Conservation (phyloP, 1,140 invertebrate genomes). For the Drosophila seguyi region DNA sequence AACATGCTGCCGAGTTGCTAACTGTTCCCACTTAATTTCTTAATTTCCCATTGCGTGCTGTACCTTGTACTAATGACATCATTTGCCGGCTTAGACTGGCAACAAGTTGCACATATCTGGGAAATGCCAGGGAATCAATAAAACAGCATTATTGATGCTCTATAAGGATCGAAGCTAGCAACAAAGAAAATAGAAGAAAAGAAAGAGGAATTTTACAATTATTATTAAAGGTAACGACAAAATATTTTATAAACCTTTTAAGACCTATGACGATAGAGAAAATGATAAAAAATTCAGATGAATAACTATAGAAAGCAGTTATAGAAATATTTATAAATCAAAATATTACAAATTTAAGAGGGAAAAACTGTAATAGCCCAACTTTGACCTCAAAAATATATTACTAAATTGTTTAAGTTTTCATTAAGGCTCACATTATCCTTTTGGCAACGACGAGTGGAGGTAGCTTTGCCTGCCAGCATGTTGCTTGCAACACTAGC, state of each 20-base stretch:
- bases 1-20: slow-evolving; percentile 73
- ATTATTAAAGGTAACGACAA: background rate
- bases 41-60: slow-evolving; percentile 68
- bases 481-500: slow-evolving; percentile 64
- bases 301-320: background rate
- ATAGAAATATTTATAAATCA: background rate
- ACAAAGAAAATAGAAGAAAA: background rate
- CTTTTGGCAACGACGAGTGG: slow-evolving; percentile 47
- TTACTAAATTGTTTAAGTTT: background rate
- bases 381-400: background rate
- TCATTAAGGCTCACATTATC: slow-evolving; percentile 7
- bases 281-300: background rate
- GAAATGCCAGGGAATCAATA: slow-evolving; percentile 19
- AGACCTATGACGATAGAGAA: background rate
- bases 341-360: background rate
- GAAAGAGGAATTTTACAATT: too few species aligned
- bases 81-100: slow-evolving; percentile 54
- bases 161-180: slow-evolving; percentile 12
- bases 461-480: slow-evolving; percentile 56
- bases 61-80: slow-evolving; percentile 68
- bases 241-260: background rate
- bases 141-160: slow-evolving; percentile 23
- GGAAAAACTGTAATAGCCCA: background rate
- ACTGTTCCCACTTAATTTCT: slow-evolving; percentile 78
- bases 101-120: slow-evolving; percentile 18